Conservation (phyloP, 2,888 invertebrate genomes). For the Euplagia quadripunctaria region DNA sequence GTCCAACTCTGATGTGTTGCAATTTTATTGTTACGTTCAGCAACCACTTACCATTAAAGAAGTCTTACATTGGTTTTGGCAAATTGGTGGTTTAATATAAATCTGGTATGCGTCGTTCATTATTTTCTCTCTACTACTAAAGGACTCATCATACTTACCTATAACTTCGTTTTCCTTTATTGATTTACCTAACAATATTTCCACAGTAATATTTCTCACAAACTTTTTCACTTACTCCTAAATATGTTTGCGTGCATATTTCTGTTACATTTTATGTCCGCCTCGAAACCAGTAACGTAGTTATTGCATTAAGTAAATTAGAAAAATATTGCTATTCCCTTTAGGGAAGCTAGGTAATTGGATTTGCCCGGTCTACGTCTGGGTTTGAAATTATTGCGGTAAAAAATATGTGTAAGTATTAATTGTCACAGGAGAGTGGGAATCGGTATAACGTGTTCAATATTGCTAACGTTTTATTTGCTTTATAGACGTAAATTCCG, state of each 20-base stretch:
- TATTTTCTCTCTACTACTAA: background rate
- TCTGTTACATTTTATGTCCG: background rate
- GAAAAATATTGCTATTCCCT: background rate
- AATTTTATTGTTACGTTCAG: too few relatives aligned
- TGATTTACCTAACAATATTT: background rate
- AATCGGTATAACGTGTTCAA: background rate
- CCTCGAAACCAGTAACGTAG: background rate
- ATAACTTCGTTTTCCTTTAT: background rate
- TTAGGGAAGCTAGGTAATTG: background rate
- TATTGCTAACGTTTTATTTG: too few relatives aligned
- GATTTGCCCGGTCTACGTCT: too few relatives aligned
- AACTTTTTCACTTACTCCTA: background rate
- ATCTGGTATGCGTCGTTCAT: background rate
- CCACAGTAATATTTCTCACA: background rate
- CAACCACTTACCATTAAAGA: too few relatives aligned
- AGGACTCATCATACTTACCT: background rate
- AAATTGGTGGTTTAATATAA: too few relatives aligned
- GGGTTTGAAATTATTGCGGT: too few relatives aligned
- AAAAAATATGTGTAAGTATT: background rate
- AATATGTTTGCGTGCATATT: background rate
- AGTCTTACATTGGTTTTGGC: too few relatives aligned
- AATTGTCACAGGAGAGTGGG: background rate
- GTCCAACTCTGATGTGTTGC: too few relatives aligned
- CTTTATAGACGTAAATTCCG: too few relatives aligned
- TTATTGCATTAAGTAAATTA: background rate